Evolutionary conservation across 2,797 vertebrate species (phyloP), one percentile per base, ranked within the genome.

Genomic region (Capromys pilorides): DNA sequence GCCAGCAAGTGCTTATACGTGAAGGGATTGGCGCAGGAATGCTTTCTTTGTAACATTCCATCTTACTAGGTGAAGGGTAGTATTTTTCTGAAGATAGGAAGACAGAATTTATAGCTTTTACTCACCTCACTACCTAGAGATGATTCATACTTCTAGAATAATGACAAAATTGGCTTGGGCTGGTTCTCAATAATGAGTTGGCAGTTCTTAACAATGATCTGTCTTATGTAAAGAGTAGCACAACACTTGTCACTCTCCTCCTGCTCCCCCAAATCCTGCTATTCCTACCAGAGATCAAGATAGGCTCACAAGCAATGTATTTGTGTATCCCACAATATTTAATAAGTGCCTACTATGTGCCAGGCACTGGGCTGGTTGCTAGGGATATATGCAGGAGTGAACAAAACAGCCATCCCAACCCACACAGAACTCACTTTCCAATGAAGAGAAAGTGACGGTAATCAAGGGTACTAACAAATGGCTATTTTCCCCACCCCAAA

Each of bases 401-500:
- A 16, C 13, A 28, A 54, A 59, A 10, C 24, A 62, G 33, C 28
- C 5, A 66, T 31, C 33, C 26, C 14, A 3, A 45, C 26, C 73
- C 31, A 26, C 0, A 1, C 0, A 45, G 26, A 33, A 36, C 31
- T 64, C 31, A 10, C 13, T 1, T 4, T 41, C 19, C 14, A 11
- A 22, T 11, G 10, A 83, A 28, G 41, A 61, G 36, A 39, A 5
- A 57, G n/a, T 31, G 67, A 54, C 26, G 10, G 8, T 1, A 26
- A 67, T 73, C 39, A 36, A 59, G 59, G 57, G 21, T 24, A 62
- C 41, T 1, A 59, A n/a, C 12, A 13, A n/a, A 33, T 10, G 33
- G 19, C 6, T 33, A 0, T 14, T 41, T 36, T 45, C 18, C 19
- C 33, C 36, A 5, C 1, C 1, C 41, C 33, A n/a, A 5, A 26